Percentiles rank a stretch among this genome's conserved stretches.
These are phyloP conservation scores for Thymallus thymallus DNA, from an alignment of 2,113 vertebrate genomes.

Conservation along the genomic window DNA sequence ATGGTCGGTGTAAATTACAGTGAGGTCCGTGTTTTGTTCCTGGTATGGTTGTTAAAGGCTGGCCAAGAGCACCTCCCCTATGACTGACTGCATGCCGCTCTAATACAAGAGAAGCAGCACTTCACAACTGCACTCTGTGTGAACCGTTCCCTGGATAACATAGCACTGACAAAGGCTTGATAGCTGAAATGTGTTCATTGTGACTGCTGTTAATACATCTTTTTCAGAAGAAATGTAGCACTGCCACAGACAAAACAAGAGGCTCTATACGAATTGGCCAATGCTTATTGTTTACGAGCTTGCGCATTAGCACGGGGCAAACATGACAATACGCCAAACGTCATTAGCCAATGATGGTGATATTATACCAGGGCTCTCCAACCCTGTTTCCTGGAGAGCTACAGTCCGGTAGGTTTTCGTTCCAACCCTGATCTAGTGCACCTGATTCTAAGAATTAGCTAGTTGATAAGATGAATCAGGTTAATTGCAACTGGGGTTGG, in stretches of 20 bases:
- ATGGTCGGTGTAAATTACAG: slow-evolving; percentile 58
- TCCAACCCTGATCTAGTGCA: too few species aligned
- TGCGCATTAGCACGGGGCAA: background rate
- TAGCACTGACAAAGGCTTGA: slow-evolving; percentile 12
- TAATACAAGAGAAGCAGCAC: background rate
- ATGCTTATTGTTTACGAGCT: background rate
- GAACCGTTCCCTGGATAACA: background rate
- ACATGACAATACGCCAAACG: background rate
- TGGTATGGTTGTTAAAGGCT: slow-evolving; percentile 41
- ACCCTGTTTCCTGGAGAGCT: too few species aligned
- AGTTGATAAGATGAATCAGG: too few species aligned
- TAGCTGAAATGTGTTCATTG: background rate
- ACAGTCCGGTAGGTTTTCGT: too few species aligned
- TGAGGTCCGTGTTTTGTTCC: slow-evolving; percentile 48
- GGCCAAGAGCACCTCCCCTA: slow-evolving; percentile 27
- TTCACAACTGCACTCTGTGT: slow-evolving; percentile 35
- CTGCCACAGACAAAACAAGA: background rate
- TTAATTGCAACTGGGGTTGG: too few species aligned
- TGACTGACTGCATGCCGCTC: slow-evolving; percentile 33
- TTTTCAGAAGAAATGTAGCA: slow-evolving; percentile 7
- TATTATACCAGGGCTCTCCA: background rate
- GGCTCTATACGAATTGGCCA: background rate
- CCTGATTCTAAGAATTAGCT: too few species aligned
- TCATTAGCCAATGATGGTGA: background rate
- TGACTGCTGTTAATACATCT: too few species aligned